Evolutionary conservation across 2,113 vertebrate species (phyloP), one percentile per base, ranked within the genome.

Genomic region (Paracanthobrama guichenoti): DNA sequence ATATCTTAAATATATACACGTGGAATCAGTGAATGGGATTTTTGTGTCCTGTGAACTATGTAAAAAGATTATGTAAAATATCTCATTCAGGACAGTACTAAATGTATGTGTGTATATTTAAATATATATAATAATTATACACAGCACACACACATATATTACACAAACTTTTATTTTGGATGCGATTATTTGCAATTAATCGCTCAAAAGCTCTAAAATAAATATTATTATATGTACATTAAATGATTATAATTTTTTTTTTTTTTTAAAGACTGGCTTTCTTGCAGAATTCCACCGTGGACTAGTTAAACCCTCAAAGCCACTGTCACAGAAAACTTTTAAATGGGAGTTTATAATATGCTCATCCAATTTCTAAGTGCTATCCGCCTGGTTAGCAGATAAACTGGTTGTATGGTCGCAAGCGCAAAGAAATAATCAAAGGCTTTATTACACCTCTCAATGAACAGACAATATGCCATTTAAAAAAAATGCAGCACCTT

Each of bases 391-490:
- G 46, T 53, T 75, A 24, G 13, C 24, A 26, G 16, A 53, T 1
- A 53, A 76, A 60, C 76, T 60, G 5, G 31, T 44, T 26, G 35
- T 24, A n/a, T 7, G 10, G 9, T 78, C 13, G 3, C 16, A 44
- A 76, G 42, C n/a, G n/a, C 50, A 39, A 22, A 62, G 59, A 85
- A 81, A 69, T 42, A 18, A 82, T 55, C 62, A 39, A 79, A 80
- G 6, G 79, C 39, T 79, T 79, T 28, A 60, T 44, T 50, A 42
- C 28, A 57, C 60, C 48, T 46, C 6, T 26, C 44, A 26, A 48
- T 57, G 13, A 84, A 87, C 53, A 72, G 66, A 78, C 24, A 42
- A 62, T 64, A 66, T 57, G 64, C n/a, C 42, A 72, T 79, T 81
- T 76, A 2, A 22, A 42, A 71, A 62, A 81, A 84, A 84, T 78